Conservation (phyloP, 2,797 vertebrate species). For the Xenopus petersii region DNA sequence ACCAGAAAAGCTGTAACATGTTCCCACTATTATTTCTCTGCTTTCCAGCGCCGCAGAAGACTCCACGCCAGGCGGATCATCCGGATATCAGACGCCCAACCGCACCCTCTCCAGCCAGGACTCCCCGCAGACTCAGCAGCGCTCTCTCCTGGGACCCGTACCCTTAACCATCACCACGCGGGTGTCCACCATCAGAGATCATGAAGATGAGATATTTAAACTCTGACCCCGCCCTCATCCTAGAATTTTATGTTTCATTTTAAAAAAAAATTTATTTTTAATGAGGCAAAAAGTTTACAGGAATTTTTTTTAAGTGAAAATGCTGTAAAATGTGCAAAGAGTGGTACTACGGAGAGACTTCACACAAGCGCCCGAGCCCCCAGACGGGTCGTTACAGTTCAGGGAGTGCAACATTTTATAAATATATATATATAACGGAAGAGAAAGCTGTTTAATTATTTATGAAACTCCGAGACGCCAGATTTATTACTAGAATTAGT, state of each 20-base stretch:
- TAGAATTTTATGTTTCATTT: neutral
- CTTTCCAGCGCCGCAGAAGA: conserved; percentile 63
- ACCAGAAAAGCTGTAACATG: too few species aligned
- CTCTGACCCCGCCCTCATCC: conserved; percentile 64
- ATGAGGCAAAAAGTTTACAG: neutral
- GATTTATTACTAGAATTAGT: too few species aligned
- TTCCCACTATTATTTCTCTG: too few species aligned
- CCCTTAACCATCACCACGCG: conserved; percentile 76
- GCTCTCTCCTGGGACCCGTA: conserved; percentile 62
- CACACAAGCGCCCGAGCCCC: too few species aligned
- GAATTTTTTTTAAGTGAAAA: neutral
- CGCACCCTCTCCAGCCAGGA: neutral
- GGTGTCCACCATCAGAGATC: conserved; percentile 68
- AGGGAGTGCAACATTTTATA: too few species aligned
- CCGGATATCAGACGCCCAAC: neutral
- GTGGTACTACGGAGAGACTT: too few species aligned
- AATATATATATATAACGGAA: too few species aligned
- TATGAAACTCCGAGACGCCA: too few species aligned
- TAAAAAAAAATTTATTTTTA: conserved; percentile 10
- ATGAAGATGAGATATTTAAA: conserved; percentile 88
- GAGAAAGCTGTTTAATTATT: too few species aligned
- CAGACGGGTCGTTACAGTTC: too few species aligned
- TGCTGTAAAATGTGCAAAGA: neutral
- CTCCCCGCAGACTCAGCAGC: conserved; percentile 56
- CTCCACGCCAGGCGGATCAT: neutral